phyloP scores from a whole-genome alignment of 2,888 invertebrate genomes.

The Diplazon laetatorius region DNA sequence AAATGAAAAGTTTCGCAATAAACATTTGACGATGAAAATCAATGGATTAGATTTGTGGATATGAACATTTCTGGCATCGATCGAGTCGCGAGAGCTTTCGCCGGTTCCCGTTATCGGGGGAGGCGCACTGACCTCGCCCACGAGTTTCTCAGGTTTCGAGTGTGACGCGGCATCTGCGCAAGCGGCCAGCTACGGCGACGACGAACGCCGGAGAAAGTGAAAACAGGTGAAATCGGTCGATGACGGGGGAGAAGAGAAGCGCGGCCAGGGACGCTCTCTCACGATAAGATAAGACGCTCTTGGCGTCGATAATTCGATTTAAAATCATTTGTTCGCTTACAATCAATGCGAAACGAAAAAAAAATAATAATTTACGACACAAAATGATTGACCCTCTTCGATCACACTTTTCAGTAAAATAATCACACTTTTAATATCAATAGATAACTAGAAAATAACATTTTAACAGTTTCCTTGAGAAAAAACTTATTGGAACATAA shows the following conservation, averaged over 20 bases:
- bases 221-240: constrained; percentile 67
- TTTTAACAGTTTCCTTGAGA: no score
- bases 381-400: no score
- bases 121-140: constrained; percentile 67
- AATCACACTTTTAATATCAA: no score
- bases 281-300: constrained; percentile 41
- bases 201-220: constrained; percentile 63
- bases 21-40: neutral
- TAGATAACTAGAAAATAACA: no score
- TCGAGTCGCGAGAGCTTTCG: constrained; percentile 5
- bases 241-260: constrained; percentile 52
- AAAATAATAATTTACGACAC: no score
- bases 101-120: constrained; percentile 50
- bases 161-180: constrained; percentile 21
- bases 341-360: neutral
- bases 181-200: constrained; percentile 1
- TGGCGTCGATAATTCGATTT: constrained; percentile 18
- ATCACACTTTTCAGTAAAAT: no score
- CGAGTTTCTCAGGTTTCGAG: constrained; percentile 54
- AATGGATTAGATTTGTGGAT: neutral
- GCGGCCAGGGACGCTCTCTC: constrained; percentile 11
- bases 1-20: neutral
- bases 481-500: no score
- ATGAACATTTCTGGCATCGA: constrained; percentile 3
- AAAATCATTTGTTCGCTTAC: constrained; percentile 38